Conservation (phyloP, 1,140 invertebrate species). For the Hyles vespertilio region DNA sequence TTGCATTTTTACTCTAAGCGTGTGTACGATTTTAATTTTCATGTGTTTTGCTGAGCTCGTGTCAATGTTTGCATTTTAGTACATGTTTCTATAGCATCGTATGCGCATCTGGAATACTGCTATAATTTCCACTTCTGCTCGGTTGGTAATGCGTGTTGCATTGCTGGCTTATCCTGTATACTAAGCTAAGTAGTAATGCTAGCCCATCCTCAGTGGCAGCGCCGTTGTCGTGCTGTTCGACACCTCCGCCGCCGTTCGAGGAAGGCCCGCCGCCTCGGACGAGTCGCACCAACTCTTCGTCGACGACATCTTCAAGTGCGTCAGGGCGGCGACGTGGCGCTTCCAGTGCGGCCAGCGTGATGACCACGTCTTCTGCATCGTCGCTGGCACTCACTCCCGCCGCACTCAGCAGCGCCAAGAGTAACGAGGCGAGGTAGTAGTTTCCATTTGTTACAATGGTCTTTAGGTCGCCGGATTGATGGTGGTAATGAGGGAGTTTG, state of each 20-base stretch:
- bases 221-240: slow-evolving; percentile 84
- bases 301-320: slow-evolving; percentile 73
- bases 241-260: slow-evolving; percentile 91
- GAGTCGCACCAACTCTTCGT: slow-evolving; percentile 76
- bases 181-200: slow-evolving; percentile 50
- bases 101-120: no score
- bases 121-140: no score
- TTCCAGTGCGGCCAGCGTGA: slow-evolving; percentile 66
- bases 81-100: no score
- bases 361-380: slow-evolving; percentile 74
- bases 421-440: slow-evolving; percentile 74
- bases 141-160: not conserved
- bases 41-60: no score
- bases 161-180: not conserved
- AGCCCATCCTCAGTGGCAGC: slow-evolving; percentile 46
- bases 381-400: slow-evolving; percentile 81
- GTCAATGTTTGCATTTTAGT: no score
- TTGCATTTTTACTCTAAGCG: no score
- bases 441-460: not conserved
- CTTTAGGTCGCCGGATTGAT: no score
- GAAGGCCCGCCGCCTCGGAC: slow-evolving; percentile 79
- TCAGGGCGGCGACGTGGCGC: slow-evolving; percentile 69
- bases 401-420: slow-evolving; percentile 75
- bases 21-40: no score
- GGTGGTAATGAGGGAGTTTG: no score